phyloP scores from a whole-genome alignment of 2,888 invertebrate species.

The Toxonevra muliebris region DNA sequence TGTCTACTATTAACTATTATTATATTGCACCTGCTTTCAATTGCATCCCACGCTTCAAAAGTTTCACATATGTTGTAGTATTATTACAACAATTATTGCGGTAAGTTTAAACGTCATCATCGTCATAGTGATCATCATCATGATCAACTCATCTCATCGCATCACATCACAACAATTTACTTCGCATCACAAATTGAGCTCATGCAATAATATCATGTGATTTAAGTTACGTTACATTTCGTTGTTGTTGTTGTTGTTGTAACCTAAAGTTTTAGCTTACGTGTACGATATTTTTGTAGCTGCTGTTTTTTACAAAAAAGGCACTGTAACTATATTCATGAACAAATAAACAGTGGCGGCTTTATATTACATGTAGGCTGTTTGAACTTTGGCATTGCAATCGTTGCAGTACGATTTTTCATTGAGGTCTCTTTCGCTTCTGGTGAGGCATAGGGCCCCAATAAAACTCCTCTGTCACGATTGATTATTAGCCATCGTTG shows the following conservation, averaged over 20 bases:
- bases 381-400: no score
- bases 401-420: no score
- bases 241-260: conserved; percentile 16
- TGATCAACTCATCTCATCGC: conserved; percentile 20
- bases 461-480: no score
- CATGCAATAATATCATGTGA: conserved; percentile 39
- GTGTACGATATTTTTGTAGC: no score
- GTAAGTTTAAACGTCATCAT: conserved; percentile 10
- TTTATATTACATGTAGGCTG: no score
- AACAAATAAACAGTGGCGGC: not conserved
- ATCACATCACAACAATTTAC: conserved; percentile 5
- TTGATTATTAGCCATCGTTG: no score
- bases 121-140: conserved; percentile 31
- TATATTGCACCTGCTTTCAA: not conserved
- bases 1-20: not conserved
- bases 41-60: not conserved
- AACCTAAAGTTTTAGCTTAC: not conserved
- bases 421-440: no score
- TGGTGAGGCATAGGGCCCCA: no score
- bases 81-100: conserved; percentile 33
- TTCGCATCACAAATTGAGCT: conserved; percentile 21
- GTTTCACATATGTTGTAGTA: conserved; percentile 23
- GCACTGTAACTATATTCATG: no score
- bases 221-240: conserved; percentile 44
- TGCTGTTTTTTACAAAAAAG: not conserved